A percentile compares a stretch with the other conserved stretches of the same genome.
These are phyloP conservation scores for Drosophila melanogaster DNA, from an alignment of 1,140 invertebrate genomes.

Conservation along the genomic window DNA sequence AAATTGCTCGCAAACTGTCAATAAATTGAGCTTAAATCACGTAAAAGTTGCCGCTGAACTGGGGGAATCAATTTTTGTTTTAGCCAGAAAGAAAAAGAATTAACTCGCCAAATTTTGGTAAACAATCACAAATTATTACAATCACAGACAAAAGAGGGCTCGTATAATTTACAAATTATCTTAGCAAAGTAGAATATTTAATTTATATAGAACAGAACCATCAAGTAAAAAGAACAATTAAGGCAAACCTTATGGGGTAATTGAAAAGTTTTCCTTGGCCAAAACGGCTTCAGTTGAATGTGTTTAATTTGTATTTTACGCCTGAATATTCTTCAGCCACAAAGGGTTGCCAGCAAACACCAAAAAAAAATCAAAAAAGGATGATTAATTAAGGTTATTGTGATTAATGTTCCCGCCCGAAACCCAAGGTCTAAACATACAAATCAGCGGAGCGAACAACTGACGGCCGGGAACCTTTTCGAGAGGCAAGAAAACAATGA, in stretches of 20 bases:
- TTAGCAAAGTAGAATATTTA: background rate
- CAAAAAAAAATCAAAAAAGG: constrained; percentile 17
- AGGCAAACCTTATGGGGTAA: background rate
- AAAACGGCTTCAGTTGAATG: constrained; percentile 17
- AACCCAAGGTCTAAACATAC: constrained; percentile 18
- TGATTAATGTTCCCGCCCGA: constrained; percentile 52
- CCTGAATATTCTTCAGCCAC: constrained; percentile 22
- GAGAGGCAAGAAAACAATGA: constrained; percentile 43
- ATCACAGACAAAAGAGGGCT: background rate
- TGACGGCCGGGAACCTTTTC: constrained; percentile 32
- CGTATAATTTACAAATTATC: too few relatives aligned
- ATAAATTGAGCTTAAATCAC: constrained; percentile 45
- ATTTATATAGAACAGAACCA: background rate
- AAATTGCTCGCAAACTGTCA: constrained; percentile 38
- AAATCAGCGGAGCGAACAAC: constrained; percentile 41
- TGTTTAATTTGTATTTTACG: constrained; percentile 52
- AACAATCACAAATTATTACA: constrained; percentile 15
- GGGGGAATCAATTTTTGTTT: constrained; percentile 6
- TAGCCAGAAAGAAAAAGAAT: background rate
- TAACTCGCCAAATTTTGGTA: constrained; percentile 13
- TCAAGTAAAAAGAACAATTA: background rate
- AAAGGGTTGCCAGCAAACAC: constrained; percentile 12
- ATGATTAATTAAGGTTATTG: constrained; percentile 63
- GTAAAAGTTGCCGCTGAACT: constrained; percentile 13
- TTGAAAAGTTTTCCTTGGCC: constrained; percentile 1